phyloP scores from a whole-genome alignment of 2,797 vertebrate species.

The Buphagus erythrorhynchus region DNA sequence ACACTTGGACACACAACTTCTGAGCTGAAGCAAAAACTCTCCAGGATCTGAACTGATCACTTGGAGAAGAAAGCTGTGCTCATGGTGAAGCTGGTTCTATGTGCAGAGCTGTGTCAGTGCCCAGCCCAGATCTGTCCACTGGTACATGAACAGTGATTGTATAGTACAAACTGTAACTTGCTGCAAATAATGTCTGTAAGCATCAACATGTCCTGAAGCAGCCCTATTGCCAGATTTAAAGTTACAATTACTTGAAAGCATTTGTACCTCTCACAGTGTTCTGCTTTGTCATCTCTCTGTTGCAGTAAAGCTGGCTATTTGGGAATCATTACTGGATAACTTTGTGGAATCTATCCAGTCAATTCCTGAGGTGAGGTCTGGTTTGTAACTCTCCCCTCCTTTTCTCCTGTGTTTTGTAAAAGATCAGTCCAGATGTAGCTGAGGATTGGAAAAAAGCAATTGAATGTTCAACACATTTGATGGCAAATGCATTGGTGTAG shows the following conservation, averaged over 20 bases:
- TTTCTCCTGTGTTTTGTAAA: background rate
- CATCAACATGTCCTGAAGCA: background rate
- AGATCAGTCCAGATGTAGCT: background rate
- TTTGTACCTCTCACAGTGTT: background rate
- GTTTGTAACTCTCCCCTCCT: background rate
- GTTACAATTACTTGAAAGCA: background rate
- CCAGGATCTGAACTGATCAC: background rate
- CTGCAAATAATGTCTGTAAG: background rate
- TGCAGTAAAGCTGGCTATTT: slow-evolving; percentile 96
- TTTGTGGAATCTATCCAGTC: slow-evolving; percentile 98
- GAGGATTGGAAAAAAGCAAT: background rate
- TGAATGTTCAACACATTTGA: background rate
- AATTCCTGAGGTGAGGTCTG: slow-evolving; percentile 90
- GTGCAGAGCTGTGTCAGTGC: background rate
- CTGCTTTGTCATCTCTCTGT: slow-evolving; percentile 12
- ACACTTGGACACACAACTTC: background rate
- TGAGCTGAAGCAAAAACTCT: background rate
- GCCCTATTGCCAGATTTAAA: background rate
- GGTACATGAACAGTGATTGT: background rate
- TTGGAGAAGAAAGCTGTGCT: background rate
- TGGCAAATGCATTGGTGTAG: background rate
- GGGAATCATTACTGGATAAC: slow-evolving; percentile 92
- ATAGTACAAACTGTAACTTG: background rate
- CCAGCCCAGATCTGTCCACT: background rate
- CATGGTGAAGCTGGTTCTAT: background rate